Conservation (phyloP, 2,113 vertebrate species). For the Charadrius vociferus region DNA sequence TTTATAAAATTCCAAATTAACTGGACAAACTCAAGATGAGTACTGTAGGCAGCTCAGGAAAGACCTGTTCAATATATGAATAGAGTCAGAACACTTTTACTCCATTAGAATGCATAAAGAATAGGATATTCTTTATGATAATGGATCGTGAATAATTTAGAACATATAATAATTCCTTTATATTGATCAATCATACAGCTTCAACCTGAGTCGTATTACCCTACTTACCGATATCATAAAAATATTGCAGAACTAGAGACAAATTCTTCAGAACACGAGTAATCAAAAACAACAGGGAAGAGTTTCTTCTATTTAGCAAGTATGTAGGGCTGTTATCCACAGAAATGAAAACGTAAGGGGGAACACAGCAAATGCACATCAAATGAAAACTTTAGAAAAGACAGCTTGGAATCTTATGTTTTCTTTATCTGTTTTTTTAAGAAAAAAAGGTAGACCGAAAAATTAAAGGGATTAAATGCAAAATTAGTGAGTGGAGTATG, state of each 20-base stretch:
- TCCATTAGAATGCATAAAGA: background rate
- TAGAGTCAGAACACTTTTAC: background rate
- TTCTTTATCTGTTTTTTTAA: background rate
- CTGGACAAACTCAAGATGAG: background rate
- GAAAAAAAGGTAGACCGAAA: background rate
- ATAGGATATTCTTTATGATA: no score
- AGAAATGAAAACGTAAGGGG: background rate
- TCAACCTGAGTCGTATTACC: background rate
- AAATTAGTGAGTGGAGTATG: background rate
- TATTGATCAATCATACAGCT: background rate
- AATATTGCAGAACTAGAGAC: background rate
- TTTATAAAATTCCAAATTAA: background rate
- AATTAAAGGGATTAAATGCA: background rate
- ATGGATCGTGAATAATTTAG: background rate
- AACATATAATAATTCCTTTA: background rate
- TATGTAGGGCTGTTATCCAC: background rate
- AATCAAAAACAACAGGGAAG: background rate
- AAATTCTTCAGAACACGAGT: background rate
- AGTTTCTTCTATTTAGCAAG: background rate
- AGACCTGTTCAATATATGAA: background rate
- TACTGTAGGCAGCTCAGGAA: background rate
- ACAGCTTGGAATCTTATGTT: background rate
- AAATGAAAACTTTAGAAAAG: background rate
- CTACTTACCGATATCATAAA: background rate
- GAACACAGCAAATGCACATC: background rate